Conservation (phyloP, 2,888 invertebrate species). For the Onthophagus sagittarius region DNA sequence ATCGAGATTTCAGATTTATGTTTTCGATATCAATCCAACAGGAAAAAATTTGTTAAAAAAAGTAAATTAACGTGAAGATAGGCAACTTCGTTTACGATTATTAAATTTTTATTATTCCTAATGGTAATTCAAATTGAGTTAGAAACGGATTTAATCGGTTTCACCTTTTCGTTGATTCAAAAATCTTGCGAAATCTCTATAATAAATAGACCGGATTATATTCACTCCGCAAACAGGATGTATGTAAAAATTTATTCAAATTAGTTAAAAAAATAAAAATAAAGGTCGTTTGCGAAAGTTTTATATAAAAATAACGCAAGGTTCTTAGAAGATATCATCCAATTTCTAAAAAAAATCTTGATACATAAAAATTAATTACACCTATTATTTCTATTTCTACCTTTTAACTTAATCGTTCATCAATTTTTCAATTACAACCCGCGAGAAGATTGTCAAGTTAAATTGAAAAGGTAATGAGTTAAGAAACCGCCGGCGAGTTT, state of each 20-base stretch:
- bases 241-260: not conserved
- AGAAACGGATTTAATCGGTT: not conserved
- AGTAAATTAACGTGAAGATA: not conserved
- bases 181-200: not conserved
- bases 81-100: not conserved
- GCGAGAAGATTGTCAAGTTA: not conserved
- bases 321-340: not conserved
- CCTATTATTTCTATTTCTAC: too few species aligned
- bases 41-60: not conserved
- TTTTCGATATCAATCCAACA: not conserved
- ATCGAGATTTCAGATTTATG: not conserved
- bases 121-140: not conserved
- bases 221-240: not conserved
- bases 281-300: not conserved
- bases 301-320: not conserved
- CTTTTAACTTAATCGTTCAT: not conserved
- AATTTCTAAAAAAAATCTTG: not conserved
- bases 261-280: not conserved
- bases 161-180: not conserved
- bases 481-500: not conserved
- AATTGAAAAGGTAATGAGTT: not conserved
- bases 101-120: not conserved
- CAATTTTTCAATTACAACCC: not conserved
- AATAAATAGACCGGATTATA: not conserved
- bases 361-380: not conserved